Conservation (phyloP, 2,113 vertebrate genomes). For the Gopherus flavomarginatus region DNA sequence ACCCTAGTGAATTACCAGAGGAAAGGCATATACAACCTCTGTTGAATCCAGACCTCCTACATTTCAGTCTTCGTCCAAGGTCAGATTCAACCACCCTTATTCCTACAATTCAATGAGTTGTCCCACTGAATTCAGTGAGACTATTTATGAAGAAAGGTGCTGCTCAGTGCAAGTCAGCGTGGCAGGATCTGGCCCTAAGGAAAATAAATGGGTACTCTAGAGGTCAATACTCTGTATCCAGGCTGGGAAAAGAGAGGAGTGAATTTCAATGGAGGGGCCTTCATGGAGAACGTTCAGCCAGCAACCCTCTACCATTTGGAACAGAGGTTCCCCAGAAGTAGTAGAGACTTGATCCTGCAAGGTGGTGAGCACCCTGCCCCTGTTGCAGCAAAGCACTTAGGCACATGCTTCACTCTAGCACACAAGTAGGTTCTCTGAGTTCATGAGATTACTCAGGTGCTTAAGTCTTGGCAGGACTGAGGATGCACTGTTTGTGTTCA, state of each 20-base stretch:
- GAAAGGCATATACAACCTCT: not conserved
- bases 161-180: not conserved
- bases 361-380: not conserved
- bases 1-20: not conserved
- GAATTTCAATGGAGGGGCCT: not conserved
- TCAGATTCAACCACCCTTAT: not conserved
- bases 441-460: no score
- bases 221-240: not conserved
- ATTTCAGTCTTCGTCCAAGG: not conserved
- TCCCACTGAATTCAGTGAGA: not conserved
- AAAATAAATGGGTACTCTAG: not conserved
- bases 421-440: no score
- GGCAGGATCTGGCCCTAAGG: not conserved
- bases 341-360: not conserved
- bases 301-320: not conserved
- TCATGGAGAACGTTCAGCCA: accelerated
- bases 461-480: no score
- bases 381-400: no score
- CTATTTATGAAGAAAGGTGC: accelerated
- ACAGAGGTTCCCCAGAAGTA: not conserved
- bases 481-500: no score
- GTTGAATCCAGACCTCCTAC: not conserved
- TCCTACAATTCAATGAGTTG: not conserved
- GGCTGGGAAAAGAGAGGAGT: not conserved
- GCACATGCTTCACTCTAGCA: no score